phyloP scores from a whole-genome alignment of 1,140 invertebrate species.

The Trachymyrmex septentrionalis region DNA sequence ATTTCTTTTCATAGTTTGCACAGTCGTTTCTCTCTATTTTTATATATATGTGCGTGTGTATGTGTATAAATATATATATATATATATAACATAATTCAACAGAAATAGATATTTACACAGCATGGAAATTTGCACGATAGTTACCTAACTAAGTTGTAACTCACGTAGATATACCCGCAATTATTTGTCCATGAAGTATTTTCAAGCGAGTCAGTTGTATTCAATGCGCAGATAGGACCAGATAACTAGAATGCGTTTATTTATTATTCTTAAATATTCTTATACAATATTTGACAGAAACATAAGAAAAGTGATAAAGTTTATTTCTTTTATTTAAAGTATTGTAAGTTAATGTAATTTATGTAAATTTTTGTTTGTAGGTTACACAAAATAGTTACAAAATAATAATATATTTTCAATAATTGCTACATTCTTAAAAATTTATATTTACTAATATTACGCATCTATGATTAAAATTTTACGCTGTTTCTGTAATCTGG shows the following conservation, averaged over 20 bases:
- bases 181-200: constrained; percentile 35
- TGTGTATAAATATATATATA: background rate
- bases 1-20: background rate
- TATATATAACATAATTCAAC: constrained; percentile 1
- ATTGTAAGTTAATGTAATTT: background rate
- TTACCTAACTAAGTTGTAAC: constrained; percentile 33
- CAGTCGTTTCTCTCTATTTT: background rate
- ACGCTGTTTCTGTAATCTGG: background rate
- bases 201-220: constrained; percentile 4
- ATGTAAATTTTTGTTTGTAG: background rate
- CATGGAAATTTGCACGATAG: constrained; percentile 30
- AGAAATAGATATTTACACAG: constrained; percentile 17
- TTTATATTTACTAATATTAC: background rate
- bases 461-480: background rate
- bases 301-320: background rate
- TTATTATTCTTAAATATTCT: constrained; percentile 21
- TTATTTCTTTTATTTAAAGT: background rate
- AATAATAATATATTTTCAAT: constrained; percentile 4
- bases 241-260: background rate
- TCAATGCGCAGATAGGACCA: background rate
- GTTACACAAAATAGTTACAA: background rate
- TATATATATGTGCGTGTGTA: no score
- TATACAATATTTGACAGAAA: background rate
- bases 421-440: background rate
- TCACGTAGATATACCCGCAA: constrained; percentile 13